Evolutionary conservation across 2,797 vertebrate genomes (phyloP).

Genomic region (Smutsia temminckii): DNA sequence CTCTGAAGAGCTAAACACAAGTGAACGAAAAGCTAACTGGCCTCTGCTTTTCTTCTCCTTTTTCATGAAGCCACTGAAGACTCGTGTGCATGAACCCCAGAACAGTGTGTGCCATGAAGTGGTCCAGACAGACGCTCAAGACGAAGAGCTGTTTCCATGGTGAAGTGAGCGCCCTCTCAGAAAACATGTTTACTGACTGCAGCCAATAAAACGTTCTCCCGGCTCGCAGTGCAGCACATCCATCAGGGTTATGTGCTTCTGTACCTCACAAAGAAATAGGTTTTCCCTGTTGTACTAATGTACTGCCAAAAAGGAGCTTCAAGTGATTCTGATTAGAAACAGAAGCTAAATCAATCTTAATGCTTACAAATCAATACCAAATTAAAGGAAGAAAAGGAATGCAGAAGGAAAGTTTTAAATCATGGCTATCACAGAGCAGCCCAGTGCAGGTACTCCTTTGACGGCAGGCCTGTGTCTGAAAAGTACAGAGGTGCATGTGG

Average conservation of each 20-base stretch:
- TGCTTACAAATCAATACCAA: background rate
- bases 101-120: background rate
- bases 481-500: too few relatives aligned
- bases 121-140: background rate
- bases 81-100: background rate
- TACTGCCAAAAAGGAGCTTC: background rate
- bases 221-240: rapidly evolving
- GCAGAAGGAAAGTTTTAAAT: too few relatives aligned
- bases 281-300: background rate
- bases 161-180: background rate
- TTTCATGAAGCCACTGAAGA: background rate
- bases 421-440: rapidly evolving
- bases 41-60: background rate
- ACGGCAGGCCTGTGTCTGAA: rapidly evolving
- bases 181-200: background rate
- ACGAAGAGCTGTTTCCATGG: background rate
- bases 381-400: background rate
- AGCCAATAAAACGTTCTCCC: background rate
- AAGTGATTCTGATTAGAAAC: background rate
- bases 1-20: rapidly evolving
- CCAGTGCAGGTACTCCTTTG: rapidly evolving
- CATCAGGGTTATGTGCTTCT: rapidly evolving
- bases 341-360: background rate
- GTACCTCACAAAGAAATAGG: rapidly evolving
- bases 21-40: rapidly evolving